These are phyloP conservation scores for Ectemnius continuus DNA, from an alignment of 2,888 invertebrate genomes.

Conservation along the genomic window DNA sequence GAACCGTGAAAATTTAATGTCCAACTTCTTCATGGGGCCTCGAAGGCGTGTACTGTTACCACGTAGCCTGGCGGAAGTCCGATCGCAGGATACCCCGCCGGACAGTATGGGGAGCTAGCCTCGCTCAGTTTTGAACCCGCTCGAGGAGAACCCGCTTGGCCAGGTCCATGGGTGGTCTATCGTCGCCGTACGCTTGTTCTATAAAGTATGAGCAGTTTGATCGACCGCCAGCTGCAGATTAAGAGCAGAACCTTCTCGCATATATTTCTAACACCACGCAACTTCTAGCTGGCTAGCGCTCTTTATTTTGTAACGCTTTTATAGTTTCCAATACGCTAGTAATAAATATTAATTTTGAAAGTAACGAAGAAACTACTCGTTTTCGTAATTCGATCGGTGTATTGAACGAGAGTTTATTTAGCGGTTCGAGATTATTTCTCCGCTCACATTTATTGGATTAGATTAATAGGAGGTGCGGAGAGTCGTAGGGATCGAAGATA, in stretches of 20 bases:
- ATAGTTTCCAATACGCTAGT: too few relatives aligned
- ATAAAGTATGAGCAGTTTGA: slow-evolving; percentile 45
- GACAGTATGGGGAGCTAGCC: slow-evolving; percentile 18
- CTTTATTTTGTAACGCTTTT: too few relatives aligned
- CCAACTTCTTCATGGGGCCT: slow-evolving; percentile 42
- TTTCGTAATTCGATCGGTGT: background rate
- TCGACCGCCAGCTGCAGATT: slow-evolving; percentile 50
- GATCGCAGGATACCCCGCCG: slow-evolving; percentile 32
- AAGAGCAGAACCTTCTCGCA: slow-evolving; percentile 20
- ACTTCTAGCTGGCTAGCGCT: too few relatives aligned
- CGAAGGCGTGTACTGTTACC: slow-evolving; percentile 34
- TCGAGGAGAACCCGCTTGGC: slow-evolving; percentile 43
- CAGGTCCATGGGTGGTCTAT: slow-evolving; percentile 55
- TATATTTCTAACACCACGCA: background rate
- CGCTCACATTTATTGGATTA: too few relatives aligned
- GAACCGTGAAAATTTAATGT: slow-evolving; percentile 68
- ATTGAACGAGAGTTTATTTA: background rate
- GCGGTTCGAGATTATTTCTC: background rate
- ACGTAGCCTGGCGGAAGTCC: slow-evolving; percentile 40
- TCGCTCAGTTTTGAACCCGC: slow-evolving; percentile 36
- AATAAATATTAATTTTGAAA: too few relatives aligned
- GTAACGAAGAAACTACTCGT: too few relatives aligned
- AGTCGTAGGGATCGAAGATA: too few relatives aligned
- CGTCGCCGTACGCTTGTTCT: slow-evolving; percentile 30
- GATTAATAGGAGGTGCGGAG: too few relatives aligned